A percentile compares a stretch with the other conserved stretches of the same genome.
Evolutionary conservation across 1,140 invertebrate genomes (phyloP).

Genomic region (Trigoniulus corallinus): DNA sequence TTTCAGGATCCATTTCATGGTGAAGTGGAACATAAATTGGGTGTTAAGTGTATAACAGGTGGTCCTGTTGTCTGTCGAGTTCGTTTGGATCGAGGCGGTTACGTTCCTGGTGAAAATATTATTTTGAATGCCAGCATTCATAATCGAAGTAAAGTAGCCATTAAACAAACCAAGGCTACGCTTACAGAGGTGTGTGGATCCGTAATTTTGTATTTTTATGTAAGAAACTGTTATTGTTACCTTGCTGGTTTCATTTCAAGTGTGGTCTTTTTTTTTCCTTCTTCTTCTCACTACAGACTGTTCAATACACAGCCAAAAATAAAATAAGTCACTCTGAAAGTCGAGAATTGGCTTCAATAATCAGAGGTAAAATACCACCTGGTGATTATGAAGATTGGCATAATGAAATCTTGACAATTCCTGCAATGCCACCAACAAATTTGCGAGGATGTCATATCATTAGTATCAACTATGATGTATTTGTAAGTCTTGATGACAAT

Average conservation of each 20-base stretch:
- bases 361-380: slow-evolving; percentile 62
- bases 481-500: slow-evolving; percentile 45
- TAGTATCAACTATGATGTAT: slow-evolving; percentile 84
- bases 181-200: slow-evolving; percentile 47
- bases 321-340: slow-evolving; percentile 74
- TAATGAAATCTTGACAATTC: slow-evolving; percentile 79
- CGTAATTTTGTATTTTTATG: too few species aligned
- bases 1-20: slow-evolving; percentile 76
- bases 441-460: slow-evolving; percentile 89
- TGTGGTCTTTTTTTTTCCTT: slow-evolving; percentile 1
- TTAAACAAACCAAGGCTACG: slow-evolving; percentile 54
- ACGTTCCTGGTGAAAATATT: slow-evolving; percentile 83
- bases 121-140: slow-evolving; percentile 64
- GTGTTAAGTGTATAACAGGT: slow-evolving; percentile 64
- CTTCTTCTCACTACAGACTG: slow-evolving; percentile 42
- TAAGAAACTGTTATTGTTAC: too few species aligned
- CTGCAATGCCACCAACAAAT: slow-evolving; percentile 85
- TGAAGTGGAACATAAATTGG: slow-evolving; percentile 75
- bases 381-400: slow-evolving; percentile 70
- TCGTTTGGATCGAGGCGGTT: slow-evolving; percentile 72
- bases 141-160: slow-evolving; percentile 62
- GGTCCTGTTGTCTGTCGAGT: slow-evolving; percentile 68
- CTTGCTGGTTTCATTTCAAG: not conserved
- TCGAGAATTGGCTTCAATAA: slow-evolving; percentile 61
- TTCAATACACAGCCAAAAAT: slow-evolving; percentile 71